These are phyloP conservation scores for Neotoma lepida DNA, from an alignment of 2,113 vertebrate species.

Conservation along the genomic window DNA sequence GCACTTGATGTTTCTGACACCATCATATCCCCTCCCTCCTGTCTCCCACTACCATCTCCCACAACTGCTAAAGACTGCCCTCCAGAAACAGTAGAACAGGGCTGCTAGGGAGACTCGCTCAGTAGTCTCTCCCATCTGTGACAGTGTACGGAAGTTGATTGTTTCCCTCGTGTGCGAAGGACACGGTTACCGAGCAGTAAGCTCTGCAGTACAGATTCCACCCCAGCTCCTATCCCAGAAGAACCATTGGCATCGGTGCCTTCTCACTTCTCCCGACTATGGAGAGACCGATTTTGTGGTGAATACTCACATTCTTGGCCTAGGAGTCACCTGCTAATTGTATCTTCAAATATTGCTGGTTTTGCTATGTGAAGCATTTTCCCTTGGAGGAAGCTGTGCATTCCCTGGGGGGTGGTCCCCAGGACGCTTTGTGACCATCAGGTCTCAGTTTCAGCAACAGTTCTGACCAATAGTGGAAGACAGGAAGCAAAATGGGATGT, in stretches of 20 bases:
- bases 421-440: not conserved
- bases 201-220: not conserved
- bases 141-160: not conserved
- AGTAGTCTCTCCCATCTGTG: not conserved
- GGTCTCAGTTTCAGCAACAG: not conserved
- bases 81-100: not conserved
- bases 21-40: not conserved
- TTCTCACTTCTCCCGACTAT: no score
- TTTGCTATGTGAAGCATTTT: not conserved
- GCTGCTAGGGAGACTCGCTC: not conserved
- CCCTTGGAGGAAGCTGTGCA: not conserved
- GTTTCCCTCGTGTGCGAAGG: not conserved
- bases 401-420: not conserved
- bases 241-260: not conserved
- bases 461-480: not conserved
- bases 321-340: slow-evolving; percentile 9
- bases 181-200: rapidly evolving
- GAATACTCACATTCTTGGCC: not conserved
- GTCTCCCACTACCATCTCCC: rapidly evolving
- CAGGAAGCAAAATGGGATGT: not conserved
- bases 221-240: not conserved
- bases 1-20: not conserved
- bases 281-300: not conserved
- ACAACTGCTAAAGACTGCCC: not conserved
- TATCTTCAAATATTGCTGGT: not conserved